phyloP scores from a whole-genome alignment of 2,797 vertebrate genomes.

The Anolis apletophallus region DNA sequence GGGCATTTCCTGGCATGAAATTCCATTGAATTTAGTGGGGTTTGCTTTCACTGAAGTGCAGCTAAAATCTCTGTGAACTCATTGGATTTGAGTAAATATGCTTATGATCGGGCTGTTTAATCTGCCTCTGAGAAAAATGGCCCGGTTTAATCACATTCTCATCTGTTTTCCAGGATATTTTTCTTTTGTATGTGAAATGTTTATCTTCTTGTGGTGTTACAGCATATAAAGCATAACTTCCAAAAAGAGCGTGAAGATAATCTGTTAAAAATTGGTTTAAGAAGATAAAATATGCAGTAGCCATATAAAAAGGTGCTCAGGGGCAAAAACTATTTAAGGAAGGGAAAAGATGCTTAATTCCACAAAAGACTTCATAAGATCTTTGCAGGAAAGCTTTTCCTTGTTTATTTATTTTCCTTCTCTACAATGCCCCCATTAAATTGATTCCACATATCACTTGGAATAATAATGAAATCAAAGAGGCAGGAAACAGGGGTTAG shows the following conservation, averaged over 20 bases:
- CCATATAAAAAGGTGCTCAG: not conserved
- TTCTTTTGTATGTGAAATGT: slow-evolving; percentile 48
- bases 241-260: slow-evolving; percentile 38
- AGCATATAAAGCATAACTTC: slow-evolving; percentile 31
- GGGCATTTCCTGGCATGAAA: not conserved
- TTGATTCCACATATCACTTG: not conserved
- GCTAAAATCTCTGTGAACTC: not conserved
- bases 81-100: not conserved
- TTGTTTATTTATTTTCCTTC: slow-evolving; percentile 9
- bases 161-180: slow-evolving; percentile 47
- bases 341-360: not conserved
- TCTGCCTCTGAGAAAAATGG: slow-evolving; percentile 33
- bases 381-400: not conserved
- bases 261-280: slow-evolving; percentile 42
- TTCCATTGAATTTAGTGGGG: not conserved
- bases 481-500: not conserved
- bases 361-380: slow-evolving; percentile 26
- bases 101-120: not conserved
- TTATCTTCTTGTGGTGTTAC: slow-evolving; percentile 44
- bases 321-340: slow-evolving; percentile 21
- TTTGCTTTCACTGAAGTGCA: not conserved
- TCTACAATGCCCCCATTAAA: not conserved
- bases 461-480: not conserved
- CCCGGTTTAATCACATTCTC: slow-evolving; percentile 37
- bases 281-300: slow-evolving; percentile 35